Base-by-base conservation (phyloP, 2,113 vertebrate species). In the Cromileptes altivelis region DNA sequence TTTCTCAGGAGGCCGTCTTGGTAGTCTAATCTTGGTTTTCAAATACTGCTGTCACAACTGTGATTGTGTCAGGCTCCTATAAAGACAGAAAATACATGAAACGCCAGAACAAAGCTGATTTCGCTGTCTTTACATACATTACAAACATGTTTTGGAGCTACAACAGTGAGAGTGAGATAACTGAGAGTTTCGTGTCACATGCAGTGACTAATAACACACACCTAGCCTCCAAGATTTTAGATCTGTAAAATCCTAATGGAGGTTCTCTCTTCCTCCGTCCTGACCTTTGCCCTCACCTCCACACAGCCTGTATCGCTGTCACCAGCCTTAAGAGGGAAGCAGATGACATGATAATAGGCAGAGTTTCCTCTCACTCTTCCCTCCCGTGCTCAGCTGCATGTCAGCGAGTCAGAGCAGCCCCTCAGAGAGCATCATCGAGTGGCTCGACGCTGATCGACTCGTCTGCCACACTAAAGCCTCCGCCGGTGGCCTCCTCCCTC, bases 261-360 rank as follows among this genome's bases (percentile, higher is more conserved):
- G 50, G 56, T n/a, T 56, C 4, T 4, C 62, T 25, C 13, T 47
- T 2, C 6, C 67, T 65, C 17, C 45, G 4, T 14, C 42, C 23
- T 81, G 81, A 90, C 87, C 75, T 80, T 14, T 81, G 75, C 37
- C 75, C 80, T 76, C 81, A 49, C 47, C 80, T 70, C 33, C 0
- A 5, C 1, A 0, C 60, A 25, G 13, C 50, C 60, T 58, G 33
- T 2, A n/a, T 62, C 25, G 2, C 27, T 9, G 23, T 25, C 74
- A n/a, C 3, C 45, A n/a, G 27, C 7, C 27, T 19, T 12, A n/a
- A 69, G 21, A 57, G 27, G 21, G 40, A 37, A 37, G 64, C 19
- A 1, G 52, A 0, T 37, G 53, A 68, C 1, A 5, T 13, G 47
- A 0, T n/a, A 18, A 2, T 25, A 37, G n/a, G 17, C n/a, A 0